These are phyloP conservation scores for Eledona agricola DNA, from an alignment of 2,888 invertebrate species.

Conservation along the genomic window DNA sequence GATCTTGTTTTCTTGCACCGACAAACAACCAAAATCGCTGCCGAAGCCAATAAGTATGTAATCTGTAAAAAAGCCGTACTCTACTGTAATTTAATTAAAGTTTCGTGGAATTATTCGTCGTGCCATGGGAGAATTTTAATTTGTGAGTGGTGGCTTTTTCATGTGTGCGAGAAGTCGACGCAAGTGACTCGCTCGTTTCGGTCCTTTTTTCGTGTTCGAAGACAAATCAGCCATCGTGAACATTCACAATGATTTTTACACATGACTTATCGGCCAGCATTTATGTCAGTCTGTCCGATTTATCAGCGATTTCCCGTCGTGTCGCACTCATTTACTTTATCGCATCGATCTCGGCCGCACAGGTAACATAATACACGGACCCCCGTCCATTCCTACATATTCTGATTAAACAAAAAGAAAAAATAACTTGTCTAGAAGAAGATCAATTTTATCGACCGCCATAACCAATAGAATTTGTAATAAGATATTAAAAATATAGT, in stretches of 20 bases:
- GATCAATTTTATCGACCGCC: no score
- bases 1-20: constrained; percentile 8
- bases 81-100: constrained; percentile 16
- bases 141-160: neutral
- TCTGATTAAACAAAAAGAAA: constrained; percentile 14
- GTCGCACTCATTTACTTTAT: constrained; percentile 44
- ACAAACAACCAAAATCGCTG: constrained; percentile 8
- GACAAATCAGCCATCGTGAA: constrained; percentile 23
- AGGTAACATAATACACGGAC: constrained; percentile 40
- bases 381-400: constrained; percentile 28
- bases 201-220: constrained; percentile 9
- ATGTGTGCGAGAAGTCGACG: constrained; percentile 11
- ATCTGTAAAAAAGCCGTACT: constrained; percentile 2
- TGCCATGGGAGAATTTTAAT: neutral
- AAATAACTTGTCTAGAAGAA: no score
- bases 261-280: constrained; percentile 41
- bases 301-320: constrained; percentile 41
- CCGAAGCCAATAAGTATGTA: constrained; percentile 10
- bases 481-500: no score
- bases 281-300: constrained; percentile 42
- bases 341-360: constrained; percentile 44
- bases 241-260: constrained; percentile 42
- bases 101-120: constrained; percentile 16
- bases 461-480: no score
- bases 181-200: constrained; percentile 7